Conservation (phyloP, 2,888 invertebrate genomes). For the Steinernema scapterisci region DNA sequence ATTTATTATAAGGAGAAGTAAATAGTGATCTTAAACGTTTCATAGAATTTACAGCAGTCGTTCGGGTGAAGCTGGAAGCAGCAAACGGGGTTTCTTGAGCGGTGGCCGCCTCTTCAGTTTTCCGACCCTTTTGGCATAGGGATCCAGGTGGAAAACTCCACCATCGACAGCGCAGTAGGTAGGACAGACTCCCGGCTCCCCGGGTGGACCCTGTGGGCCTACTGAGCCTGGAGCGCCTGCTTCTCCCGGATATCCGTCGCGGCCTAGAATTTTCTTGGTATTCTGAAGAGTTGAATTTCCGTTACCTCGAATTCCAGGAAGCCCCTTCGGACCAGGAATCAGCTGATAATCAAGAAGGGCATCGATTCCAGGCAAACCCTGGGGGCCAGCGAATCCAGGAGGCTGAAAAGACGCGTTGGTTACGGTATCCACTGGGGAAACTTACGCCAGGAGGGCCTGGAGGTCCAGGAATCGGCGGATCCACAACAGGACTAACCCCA, state of each 20-base stretch:
- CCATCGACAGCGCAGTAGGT: conserved; percentile 21
- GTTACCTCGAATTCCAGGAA: background rate
- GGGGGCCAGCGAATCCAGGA: conserved; percentile 13
- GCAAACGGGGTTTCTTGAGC: background rate
- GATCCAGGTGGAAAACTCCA: conserved; percentile 8
- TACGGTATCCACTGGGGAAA: background rate
- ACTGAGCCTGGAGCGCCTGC: background rate
- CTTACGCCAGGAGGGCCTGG: conserved; percentile 1
- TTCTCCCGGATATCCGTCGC: conserved; percentile 3
- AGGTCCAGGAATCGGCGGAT: conserved; percentile 1
- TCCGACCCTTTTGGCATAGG: background rate
- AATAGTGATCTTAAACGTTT: too few relatives aligned
- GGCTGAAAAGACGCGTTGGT: background rate
- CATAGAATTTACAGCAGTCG: too few relatives aligned
- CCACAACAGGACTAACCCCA: conserved; percentile 1
- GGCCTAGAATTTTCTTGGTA: background rate
- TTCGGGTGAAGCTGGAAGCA: too few relatives aligned
- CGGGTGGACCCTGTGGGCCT: background rate
- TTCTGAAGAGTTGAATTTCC: too few relatives aligned
- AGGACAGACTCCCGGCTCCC: conserved; percentile 12
- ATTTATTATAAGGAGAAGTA: too few relatives aligned
- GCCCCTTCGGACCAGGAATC: conserved; percentile 9
- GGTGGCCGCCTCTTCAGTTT: conserved; percentile 15
- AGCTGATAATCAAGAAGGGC: background rate
- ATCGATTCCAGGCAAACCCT: conserved; percentile 3